phyloP scores from a whole-genome alignment of 2,888 invertebrate species.

The Hyles lineata region DNA sequence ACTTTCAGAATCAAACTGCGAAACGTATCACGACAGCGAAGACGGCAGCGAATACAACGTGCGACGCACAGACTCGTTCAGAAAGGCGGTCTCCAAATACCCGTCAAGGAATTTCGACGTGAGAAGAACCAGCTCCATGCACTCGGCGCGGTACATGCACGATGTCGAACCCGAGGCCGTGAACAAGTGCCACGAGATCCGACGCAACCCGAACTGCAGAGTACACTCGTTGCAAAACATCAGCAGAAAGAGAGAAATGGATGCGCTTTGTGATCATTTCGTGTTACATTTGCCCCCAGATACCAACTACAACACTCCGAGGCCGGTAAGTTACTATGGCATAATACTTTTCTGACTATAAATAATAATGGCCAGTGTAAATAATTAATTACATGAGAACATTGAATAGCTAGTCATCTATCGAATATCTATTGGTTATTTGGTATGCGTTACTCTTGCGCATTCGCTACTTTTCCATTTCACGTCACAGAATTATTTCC shows the following conservation, averaged over 20 bases:
- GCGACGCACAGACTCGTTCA: conserved; percentile 73
- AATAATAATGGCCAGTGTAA: too few species aligned
- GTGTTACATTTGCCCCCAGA: conserved; percentile 75
- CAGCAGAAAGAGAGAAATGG: conserved; percentile 71
- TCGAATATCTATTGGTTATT: too few species aligned
- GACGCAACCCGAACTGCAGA: conserved; percentile 64
- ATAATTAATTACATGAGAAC: too few species aligned
- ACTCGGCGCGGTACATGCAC: conserved; percentile 70
- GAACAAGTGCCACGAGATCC: conserved; percentile 56
- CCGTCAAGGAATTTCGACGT: conserved; percentile 72
- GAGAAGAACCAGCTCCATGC: conserved; percentile 72
- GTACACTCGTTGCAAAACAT: conserved; percentile 79
- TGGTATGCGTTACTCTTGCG: too few species aligned
- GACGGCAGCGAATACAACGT: conserved; percentile 78
- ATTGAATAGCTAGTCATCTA: too few species aligned
- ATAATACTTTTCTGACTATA: too few species aligned
- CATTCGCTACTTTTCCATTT: too few species aligned
- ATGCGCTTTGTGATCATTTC: conserved; percentile 72
- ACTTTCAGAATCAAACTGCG: conserved; percentile 75
- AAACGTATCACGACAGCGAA: conserved; percentile 76
- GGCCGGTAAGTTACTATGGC: conserved; percentile 59
- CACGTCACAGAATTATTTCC: too few species aligned
- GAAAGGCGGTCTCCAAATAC: conserved; percentile 64
- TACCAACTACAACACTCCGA: conserved; percentile 68
- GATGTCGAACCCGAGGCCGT: conserved; percentile 59